Evolutionary conservation across 2,113 vertebrate genomes (phyloP).

Genomic region (Scalopus aquaticus): DNA sequence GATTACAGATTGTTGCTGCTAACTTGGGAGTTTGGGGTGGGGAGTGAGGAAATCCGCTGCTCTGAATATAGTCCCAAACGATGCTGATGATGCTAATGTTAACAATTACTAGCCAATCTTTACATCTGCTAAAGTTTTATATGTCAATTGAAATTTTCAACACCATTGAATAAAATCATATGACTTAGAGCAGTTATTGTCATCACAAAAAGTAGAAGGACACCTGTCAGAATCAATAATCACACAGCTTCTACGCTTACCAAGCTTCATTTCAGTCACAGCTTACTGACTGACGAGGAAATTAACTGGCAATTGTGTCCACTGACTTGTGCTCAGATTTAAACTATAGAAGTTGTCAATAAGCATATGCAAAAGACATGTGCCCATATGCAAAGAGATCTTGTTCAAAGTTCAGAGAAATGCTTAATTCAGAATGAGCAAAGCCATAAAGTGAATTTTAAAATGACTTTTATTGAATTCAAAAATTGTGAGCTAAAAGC

Average conservation of each 20-base stretch:
- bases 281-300: not conserved
- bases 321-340: not conserved
- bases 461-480: slow-evolving; percentile 69
- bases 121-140: not conserved
- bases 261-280: not conserved
- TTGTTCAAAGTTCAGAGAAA: slow-evolving; percentile 39
- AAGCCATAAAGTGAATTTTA: slow-evolving; percentile 55
- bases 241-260: not conserved
- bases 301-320: too few relatives aligned
- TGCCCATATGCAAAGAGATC: not conserved
- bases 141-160: slow-evolving; percentile 8
- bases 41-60: not conserved
- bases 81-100: not conserved
- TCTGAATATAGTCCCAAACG: not conserved
- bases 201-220: not conserved
- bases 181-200: not conserved
- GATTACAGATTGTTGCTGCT: not conserved
- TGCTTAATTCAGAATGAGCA: slow-evolving; percentile 43
- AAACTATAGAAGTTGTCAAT: not conserved
- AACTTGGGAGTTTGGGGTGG: not conserved
- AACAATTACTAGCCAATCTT: not conserved
- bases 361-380: not conserved
- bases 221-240: not conserved
- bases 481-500: slow-evolving; percentile 69
- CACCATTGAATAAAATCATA: not conserved